These are phyloP conservation scores for Drosophila saltans DNA, from an alignment of 1,140 invertebrate species.

Conservation along the genomic window DNA sequence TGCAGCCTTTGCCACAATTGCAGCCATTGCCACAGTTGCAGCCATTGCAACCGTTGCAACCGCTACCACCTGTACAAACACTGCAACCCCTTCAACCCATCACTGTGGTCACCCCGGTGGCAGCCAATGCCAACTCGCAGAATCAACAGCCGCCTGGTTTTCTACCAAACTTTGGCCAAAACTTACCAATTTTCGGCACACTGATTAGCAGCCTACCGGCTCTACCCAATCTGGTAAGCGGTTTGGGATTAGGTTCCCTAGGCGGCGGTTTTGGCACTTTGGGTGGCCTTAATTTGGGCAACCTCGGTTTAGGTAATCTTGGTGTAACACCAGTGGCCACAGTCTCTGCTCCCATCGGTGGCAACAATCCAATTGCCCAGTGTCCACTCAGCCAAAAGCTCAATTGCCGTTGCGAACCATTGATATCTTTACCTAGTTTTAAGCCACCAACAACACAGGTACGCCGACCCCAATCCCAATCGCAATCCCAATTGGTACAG, in stretches of 20 bases:
- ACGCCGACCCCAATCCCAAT: background rate
- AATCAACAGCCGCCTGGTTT: conserved; percentile 43
- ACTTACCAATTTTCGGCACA: conserved; percentile 64
- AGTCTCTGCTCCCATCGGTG: background rate
- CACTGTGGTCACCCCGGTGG: conserved; percentile 55
- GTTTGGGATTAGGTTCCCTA: conserved; percentile 52
- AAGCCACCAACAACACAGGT: conserved; percentile 25
- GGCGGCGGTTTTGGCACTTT: conserved; percentile 47
- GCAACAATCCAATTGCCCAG: conserved; percentile 13
- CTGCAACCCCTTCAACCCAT: conserved; percentile 47
- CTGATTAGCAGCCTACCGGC: conserved; percentile 52
- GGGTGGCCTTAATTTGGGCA: conserved; percentile 60
- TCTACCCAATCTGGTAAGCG: conserved; percentile 46
- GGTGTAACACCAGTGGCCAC: conserved; percentile 31
- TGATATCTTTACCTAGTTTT: conserved; percentile 43
- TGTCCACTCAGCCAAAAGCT: conserved; percentile 65
- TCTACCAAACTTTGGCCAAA: conserved; percentile 54
- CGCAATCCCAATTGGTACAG: conserved; percentile 38
- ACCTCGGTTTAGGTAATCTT: conserved; percentile 37
- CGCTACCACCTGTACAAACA: conserved; percentile 24
- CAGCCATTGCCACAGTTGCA: conserved; percentile 7
- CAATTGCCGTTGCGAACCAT: conserved; percentile 65
- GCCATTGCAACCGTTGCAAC: conserved; percentile 27
- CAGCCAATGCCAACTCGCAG: conserved; percentile 45
- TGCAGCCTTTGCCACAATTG: conserved; percentile 17